These are phyloP conservation scores for Hirudinaria manillensis DNA, from an alignment of 2,888 invertebrate species.

Conservation along the genomic window DNA sequence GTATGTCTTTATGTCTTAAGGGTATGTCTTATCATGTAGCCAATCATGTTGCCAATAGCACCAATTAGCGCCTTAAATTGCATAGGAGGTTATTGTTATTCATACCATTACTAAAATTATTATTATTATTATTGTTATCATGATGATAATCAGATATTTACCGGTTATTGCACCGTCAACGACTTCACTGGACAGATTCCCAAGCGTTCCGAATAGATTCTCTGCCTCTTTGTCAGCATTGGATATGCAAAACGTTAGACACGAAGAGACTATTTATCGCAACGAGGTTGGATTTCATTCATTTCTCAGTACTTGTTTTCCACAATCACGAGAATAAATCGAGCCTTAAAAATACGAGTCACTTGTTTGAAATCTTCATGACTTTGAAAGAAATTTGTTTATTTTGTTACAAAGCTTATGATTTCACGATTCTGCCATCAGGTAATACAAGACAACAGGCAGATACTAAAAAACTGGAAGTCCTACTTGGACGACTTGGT, in stretches of 20 bases:
- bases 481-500: constrained; percentile 15
- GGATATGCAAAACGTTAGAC: constrained; percentile 18
- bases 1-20: no score
- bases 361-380: neutral
- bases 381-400: neutral
- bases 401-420: neutral
- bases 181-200: neutral
- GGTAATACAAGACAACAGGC: constrained; percentile 24
- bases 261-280: constrained; percentile 16
- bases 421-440: constrained; percentile 14
- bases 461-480: constrained; percentile 23
- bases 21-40: no score
- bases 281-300: constrained; percentile 15
- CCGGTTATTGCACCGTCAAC: no score
- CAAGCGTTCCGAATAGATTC: constrained; percentile 8
- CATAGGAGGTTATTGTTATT: neutral
- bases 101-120: neutral
- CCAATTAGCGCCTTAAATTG: no score
- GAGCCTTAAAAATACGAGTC: neutral
- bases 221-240: neutral
- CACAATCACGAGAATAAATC: no score
- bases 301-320: no score
- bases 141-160: no score
- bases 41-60: no score
- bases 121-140: no score